Percentiles rank a stretch among this genome's conserved stretches.
Evolutionary conservation across 2,888 invertebrate species (phyloP).

Genomic region (Pantelozetes paolii): DNA sequence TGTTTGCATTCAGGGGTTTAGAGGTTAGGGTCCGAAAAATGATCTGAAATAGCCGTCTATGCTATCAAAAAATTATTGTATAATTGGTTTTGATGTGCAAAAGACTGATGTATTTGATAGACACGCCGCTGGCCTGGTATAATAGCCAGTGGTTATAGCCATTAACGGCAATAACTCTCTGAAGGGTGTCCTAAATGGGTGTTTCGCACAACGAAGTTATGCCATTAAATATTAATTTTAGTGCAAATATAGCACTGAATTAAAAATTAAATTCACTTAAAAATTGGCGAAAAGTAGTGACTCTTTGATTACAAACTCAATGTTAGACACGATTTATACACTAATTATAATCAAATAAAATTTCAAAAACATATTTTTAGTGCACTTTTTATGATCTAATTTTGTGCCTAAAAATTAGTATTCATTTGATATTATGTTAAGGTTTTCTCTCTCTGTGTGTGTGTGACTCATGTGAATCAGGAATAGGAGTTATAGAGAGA

Average conservation of each 20-base stretch:
- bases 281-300: not conserved
- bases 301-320: not conserved
- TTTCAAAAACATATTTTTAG: not conserved
- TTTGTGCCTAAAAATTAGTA: not conserved
- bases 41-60: no score
- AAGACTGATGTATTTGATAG: no score
- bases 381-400: not conserved
- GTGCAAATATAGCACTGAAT: not conserved
- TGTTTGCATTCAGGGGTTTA: no score
- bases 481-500: not conserved
- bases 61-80: not conserved
- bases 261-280: not conserved
- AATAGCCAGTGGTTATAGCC: no score
- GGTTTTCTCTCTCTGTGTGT: no score
- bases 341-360: constrained; percentile 2
- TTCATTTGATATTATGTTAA: not conserved
- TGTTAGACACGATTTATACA: not conserved
- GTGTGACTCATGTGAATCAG: not conserved
- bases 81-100: not conserved
- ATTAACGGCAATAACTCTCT: not conserved
- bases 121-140: no score
- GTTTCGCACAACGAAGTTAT: not conserved
- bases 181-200: not conserved
- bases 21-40: no score
- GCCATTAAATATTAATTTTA: not conserved